Conservation (phyloP, 2,888 invertebrate genomes). For the Metalampra italica region DNA sequence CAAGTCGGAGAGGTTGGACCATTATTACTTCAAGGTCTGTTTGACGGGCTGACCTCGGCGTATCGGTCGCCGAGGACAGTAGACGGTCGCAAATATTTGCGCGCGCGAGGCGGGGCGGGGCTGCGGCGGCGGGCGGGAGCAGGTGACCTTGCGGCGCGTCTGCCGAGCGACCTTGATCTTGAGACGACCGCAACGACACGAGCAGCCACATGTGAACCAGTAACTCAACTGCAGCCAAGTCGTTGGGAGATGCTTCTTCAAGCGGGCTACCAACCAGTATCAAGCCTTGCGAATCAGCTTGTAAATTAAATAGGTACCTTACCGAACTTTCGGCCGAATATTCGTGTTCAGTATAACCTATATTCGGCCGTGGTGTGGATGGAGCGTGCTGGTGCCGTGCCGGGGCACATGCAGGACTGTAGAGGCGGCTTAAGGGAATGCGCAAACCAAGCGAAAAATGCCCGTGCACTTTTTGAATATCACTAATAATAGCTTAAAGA, state of each 20-base stretch:
- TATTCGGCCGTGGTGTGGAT: no score
- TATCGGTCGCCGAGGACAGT: constrained; percentile 78
- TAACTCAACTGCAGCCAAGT: neutral
- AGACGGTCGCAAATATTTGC: constrained; percentile 76
- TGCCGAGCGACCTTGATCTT: constrained; percentile 75
- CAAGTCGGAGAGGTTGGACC: constrained; percentile 65
- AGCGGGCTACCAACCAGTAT: no score
- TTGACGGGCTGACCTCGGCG: constrained; percentile 72
- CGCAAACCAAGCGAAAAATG: no score
- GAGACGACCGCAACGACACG: constrained; percentile 67
- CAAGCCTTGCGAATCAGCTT: no score
- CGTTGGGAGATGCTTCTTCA: neutral
- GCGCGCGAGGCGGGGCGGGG: constrained; percentile 48
- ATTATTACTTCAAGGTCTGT: constrained; percentile 73
- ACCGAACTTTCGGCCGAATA: no score
- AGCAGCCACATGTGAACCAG: constrained; percentile 9
- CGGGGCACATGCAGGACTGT: no score
- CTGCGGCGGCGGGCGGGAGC: constrained; percentile 23
- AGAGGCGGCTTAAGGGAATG: no score
- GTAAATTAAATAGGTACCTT: no score
- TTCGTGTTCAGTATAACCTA: no score
- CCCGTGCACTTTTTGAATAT: no score
- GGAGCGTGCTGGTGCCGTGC: no score
- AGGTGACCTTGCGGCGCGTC: constrained; percentile 70
- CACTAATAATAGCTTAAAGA: no score